These are phyloP conservation scores for Canis aureus DNA, from an alignment of 2,113 vertebrate species.

Conservation along the genomic window DNA sequence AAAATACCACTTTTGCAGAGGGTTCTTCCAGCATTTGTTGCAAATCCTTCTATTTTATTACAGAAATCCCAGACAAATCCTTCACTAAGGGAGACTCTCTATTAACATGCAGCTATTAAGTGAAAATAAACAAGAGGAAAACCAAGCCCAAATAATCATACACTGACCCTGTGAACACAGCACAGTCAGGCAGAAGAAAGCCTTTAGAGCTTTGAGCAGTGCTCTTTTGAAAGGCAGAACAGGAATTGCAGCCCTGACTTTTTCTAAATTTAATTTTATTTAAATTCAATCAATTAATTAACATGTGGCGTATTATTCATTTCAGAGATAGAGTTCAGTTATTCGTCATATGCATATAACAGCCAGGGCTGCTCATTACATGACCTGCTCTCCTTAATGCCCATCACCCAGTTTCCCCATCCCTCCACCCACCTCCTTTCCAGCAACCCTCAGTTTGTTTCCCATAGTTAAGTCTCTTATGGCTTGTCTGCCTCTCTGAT, in stretches of 20 bases:
- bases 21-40: conserved; percentile 85
- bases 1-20: conserved; percentile 87
- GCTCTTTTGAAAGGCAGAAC: neutral
- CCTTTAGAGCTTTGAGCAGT: neutral
- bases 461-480: no score
- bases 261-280: neutral
- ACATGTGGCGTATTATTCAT: neutral
- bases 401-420: neutral
- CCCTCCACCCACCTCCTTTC: neutral
- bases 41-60: conserved; percentile 91
- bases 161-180: conserved; percentile 73
- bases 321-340: neutral
- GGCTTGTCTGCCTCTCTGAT: neutral
- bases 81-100: conserved; percentile 86
- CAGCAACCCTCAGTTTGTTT: neutral
- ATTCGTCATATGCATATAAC: neutral
- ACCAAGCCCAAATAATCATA: conserved; percentile 85
- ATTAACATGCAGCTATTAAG: conserved; percentile 89
- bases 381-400: neutral
- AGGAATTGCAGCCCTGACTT: neutral
- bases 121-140: conserved; percentile 76
- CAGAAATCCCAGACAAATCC: conserved; percentile 90
- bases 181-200: conserved; percentile 71
- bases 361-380: neutral
- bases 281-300: neutral